These are phyloP conservation scores for Eristalis arbustorum DNA, from an alignment of 2,888 invertebrate genomes.

Conservation along the genomic window DNA sequence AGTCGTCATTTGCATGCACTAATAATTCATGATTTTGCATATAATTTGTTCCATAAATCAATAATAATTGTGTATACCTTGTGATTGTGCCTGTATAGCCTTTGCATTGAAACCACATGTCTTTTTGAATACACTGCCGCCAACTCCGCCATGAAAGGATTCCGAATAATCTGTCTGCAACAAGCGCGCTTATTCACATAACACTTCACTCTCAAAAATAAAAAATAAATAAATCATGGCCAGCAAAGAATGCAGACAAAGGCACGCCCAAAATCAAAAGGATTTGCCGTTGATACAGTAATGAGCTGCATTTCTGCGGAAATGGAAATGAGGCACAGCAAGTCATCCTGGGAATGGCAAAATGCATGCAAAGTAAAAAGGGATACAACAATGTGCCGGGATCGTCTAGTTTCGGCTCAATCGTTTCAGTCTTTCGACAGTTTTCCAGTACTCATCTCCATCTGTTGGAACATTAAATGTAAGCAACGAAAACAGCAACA, in stretches of 20 bases:
- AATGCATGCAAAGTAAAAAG: not conserved
- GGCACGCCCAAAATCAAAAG: not conserved
- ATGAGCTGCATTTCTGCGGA: not conserved
- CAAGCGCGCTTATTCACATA: not conserved
- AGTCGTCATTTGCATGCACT: not conserved
- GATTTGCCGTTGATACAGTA: not conserved
- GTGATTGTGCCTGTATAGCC: not conserved
- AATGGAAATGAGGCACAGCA: not conserved
- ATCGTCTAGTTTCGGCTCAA: not conserved
- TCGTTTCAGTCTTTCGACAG: not conserved
- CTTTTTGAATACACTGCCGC: not conserved
- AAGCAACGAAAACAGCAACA: no score
- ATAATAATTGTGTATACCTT: not conserved
- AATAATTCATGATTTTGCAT: not conserved
- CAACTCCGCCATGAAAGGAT: not conserved
- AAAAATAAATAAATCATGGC: not conserved
- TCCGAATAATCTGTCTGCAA: not conserved
- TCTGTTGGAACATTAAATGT: no score
- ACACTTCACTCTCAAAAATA: not conserved
- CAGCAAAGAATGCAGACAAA: not conserved
- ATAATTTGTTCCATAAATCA: not conserved
- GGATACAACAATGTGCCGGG: not conserved
- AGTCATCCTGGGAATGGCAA: not conserved
- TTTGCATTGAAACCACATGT: not conserved
- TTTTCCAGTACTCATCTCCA: not conserved